Evolutionary conservation across 2,888 invertebrate species (phyloP), one percentile per base, ranked within the genome.

Genomic region (Neelides folsomi): DNA sequence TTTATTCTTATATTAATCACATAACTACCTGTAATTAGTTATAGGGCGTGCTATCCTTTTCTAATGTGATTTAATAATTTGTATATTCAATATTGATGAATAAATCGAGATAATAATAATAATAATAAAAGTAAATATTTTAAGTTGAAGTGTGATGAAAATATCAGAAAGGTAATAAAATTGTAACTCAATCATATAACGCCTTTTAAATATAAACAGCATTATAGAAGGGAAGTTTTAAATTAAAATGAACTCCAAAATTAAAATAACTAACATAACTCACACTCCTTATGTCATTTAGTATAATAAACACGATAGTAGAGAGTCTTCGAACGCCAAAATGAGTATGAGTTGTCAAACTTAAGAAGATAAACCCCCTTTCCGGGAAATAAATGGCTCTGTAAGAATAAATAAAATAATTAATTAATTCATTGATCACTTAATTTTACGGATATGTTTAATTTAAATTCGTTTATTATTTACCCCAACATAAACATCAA

Each of bases 231-330:
- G 45, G 51, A 27, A 27, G 27, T 27, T 27, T 27, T 5, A 27
- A 27, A 27, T 27, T 27, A 7, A 27, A 27, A 3, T 27, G n/a
- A n/a, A n/a, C 27, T 27, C 27, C 27, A 5, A 27, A 3, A 27
- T 44, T 39, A 44, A 27, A 38, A 38, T 53, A 52, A 18, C 36
- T 42, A 49, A 36, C 19, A 38, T 35, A 18, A 27, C 27, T 27
- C 27, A 7, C 27, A 27, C 27, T 27, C 7, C 27, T 27, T 27
- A 27, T 37, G 49, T 65, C 55, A 73, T 65, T 86, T 83, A 48
- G 89, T 94, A 71, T 98, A 98, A 71, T 94, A 98, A 47, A 98
- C 94, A 73, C 97, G 81, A 72, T 98, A 99, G 72, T 97, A 99
- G 50, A 99, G 79, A 43, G 93, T 94, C 80, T 99, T 99, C 65